Percentiles rank a stretch among this genome's conserved stretches.
Conservation (phyloP, 1,140 invertebrate genomes). For the Eumaeus atala region DNA sequence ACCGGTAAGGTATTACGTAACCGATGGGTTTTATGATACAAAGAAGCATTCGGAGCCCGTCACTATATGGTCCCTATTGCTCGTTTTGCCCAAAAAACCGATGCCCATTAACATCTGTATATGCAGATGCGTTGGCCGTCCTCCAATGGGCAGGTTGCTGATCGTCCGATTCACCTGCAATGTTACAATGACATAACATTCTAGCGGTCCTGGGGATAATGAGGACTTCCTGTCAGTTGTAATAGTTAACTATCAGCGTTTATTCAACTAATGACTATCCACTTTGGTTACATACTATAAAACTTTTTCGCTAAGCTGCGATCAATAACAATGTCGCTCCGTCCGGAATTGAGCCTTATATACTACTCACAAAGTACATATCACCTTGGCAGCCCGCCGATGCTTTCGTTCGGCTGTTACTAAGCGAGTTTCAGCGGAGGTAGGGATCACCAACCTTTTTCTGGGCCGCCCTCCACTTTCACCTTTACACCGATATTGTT, state of each 20-base stretch:
- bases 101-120: too few relatives aligned
- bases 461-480: constrained; percentile 52
- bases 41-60: too few relatives aligned
- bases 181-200: too few relatives aligned
- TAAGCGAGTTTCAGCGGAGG: constrained; percentile 43
- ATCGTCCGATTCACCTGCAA: too few relatives aligned
- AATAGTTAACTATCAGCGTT: not conserved
- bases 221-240: not conserved
- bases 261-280: not conserved
- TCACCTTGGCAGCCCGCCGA: constrained; percentile 7
- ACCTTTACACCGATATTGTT: constrained; percentile 34
- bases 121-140: too few relatives aligned
- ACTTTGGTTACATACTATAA: constrained; percentile 30
- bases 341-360: constrained; percentile 20
- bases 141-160: too few relatives aligned
- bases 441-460: constrained; percentile 63
- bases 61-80: too few relatives aligned
- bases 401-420: constrained; percentile 61
- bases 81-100: too few relatives aligned
- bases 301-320: constrained; percentile 36
- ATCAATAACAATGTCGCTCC: constrained; percentile 24
- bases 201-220: not conserved
- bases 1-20: too few relatives aligned
- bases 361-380: not conserved
- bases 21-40: too few relatives aligned